These are phyloP conservation scores for Pycnomerus fuliginosus DNA, from an alignment of 2,888 invertebrate species.

Conservation along the genomic window DNA sequence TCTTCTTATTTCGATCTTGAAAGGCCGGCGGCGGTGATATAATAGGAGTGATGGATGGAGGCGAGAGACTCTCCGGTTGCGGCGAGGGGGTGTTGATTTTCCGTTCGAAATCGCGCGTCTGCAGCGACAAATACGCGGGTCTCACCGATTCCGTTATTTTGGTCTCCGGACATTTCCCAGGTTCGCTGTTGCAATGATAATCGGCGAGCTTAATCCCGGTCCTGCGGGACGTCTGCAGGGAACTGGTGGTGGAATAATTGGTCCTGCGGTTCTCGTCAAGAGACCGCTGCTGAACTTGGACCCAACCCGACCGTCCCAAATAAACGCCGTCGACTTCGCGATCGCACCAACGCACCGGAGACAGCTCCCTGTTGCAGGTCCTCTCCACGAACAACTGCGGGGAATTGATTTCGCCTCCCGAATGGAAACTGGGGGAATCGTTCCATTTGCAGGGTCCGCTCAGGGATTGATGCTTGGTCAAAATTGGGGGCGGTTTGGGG, in stretches of 20 bases:
- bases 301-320: conserved; percentile 59
- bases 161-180: conserved; percentile 31
- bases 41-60: conserved; percentile 68
- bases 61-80: conserved; percentile 54
- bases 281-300: conserved; percentile 59
- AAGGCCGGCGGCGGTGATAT: conserved; percentile 71
- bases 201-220: conserved; percentile 56
- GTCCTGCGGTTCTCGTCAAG: conserved; percentile 55
- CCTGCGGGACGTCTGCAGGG: conserved; percentile 32
- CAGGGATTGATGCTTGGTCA: conserved; percentile 47
- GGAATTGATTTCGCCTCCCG: conserved; percentile 50
- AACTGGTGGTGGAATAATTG: conserved; percentile 41
- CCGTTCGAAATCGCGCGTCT: conserved; percentile 47
- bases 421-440: conserved; percentile 43
- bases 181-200: conserved; percentile 56
- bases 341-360: conserved; percentile 62
- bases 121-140: conserved; percentile 48
- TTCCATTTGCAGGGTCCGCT: conserved; percentile 38
- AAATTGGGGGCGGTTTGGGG: conserved; percentile 37
- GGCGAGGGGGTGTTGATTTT: conserved; percentile 48
- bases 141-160: conserved; percentile 36
- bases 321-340: conserved; percentile 61
- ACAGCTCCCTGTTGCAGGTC: conserved; percentile 56
- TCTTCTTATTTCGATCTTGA: conserved; percentile 55
- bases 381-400: conserved; percentile 52